Base-by-base conservation (phyloP, 2,888 invertebrate species). In the Pollenia labialis region DNA sequence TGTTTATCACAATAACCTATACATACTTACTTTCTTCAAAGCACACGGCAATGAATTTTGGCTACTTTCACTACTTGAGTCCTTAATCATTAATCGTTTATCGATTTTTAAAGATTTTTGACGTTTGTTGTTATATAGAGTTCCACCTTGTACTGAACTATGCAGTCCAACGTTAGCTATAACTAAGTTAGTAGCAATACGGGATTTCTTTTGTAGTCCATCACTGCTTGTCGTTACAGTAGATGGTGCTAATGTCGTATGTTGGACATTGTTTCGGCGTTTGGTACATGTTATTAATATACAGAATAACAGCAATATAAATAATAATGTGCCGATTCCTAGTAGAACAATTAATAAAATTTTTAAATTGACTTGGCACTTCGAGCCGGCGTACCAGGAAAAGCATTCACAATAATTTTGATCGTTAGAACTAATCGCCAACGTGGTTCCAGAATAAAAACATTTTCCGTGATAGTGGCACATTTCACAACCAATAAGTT, bases 391-490 rank as follows among this genome's bases (percentile, higher is more conserved):
- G 91, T 98, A 97, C 98, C 98, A 98, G 85, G 97, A 96, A 95
- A 98, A 97, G 93, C 98, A 98, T 90, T 97, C 97, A 91, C 98
- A 98, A 1, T 95, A 93, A 2, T 12, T 64, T 44, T 18, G 46
- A 48, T 52, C 18, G 44, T 32, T 76, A 0, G 23, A 46, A 32
- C 44, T 76, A 23, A 32, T 18, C 14, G 42, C 23, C 14, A 40
- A 0, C 18, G 44, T 54, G 50, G 58, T 9, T 4, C 40, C n/a
- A 11, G 60, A 18, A 1, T 95, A 94, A 90, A 95, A 95, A 90
- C 98, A 98, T 23, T 97, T 96, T 0, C 98, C 98, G 91, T 97
- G 97, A 91, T 97, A 97, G 92, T 97, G 96, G 90, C 98, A 98
- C 32, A 95, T 94, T 82, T 96, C 96, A 90, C 98, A 98, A 1